Conservation (phyloP, 2,888 invertebrate genomes). For the Amiota mariae region DNA sequence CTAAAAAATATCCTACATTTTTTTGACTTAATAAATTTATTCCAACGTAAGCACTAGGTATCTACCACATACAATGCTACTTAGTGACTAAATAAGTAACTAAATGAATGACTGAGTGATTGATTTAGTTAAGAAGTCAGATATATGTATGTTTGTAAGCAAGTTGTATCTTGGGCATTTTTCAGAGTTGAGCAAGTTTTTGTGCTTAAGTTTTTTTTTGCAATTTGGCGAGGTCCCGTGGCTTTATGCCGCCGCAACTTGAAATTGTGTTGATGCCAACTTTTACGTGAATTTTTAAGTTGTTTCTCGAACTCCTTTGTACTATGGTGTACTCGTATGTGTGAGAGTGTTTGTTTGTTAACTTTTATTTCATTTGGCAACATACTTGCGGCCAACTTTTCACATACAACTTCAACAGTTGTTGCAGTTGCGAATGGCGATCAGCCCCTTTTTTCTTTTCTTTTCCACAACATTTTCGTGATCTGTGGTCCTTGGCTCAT, state of each 20-base stretch:
- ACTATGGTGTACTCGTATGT: too few species aligned
- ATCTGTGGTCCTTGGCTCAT: background rate
- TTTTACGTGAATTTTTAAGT: conserved; percentile 7
- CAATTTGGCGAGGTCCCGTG: background rate
- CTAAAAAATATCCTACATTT: too few species aligned
- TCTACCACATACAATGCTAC: background rate
- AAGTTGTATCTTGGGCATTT: too few species aligned
- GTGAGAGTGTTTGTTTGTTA: background rate
- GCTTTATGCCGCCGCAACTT: background rate
- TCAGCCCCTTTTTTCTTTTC: background rate
- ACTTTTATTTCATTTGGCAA: conserved; percentile 18
- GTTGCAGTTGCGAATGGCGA: background rate
- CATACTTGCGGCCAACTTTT: conserved; percentile 14
- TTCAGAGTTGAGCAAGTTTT: background rate
- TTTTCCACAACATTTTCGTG: background rate
- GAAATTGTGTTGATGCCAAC: background rate
- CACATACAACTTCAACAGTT: background rate
- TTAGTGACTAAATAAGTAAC: conserved; percentile 8
- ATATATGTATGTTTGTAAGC: too few species aligned
- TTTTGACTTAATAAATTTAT: too few species aligned
- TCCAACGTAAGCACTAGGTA: too few species aligned
- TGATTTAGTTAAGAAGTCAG: background rate
- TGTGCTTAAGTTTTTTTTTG: conserved; percentile 1
- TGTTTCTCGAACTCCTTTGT: background rate
- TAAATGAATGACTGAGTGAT: background rate